phyloP scores from a whole-genome alignment of 2,113 vertebrate genomes.

The Climacteris rufus region DNA sequence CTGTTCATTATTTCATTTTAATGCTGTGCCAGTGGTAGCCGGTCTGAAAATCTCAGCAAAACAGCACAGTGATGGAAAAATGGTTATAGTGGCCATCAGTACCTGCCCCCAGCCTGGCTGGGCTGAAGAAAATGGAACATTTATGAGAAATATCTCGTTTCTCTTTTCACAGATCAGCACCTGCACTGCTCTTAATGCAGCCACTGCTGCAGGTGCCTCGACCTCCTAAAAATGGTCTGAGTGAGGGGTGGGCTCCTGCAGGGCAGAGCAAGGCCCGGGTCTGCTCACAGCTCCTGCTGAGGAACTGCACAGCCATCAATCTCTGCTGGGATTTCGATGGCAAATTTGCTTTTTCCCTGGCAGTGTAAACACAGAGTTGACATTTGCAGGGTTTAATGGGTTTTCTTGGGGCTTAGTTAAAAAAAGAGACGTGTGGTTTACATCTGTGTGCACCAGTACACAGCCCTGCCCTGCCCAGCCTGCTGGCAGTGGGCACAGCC shows the following conservation, averaged over 20 bases:
- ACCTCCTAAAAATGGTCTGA: not conserved
- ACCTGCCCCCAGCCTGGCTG: not conserved
- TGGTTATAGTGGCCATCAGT: not conserved
- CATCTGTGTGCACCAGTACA: not conserved
- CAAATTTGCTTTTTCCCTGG: conserved; percentile 38
- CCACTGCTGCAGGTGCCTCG: not conserved
- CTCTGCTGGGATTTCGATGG: not conserved
- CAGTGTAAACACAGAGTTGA: conserved; percentile 31
- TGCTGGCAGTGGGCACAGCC: not conserved
- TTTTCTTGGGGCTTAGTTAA: conserved; percentile 22
- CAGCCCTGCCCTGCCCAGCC: not conserved
- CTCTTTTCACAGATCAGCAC: not conserved
- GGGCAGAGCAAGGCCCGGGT: not conserved
- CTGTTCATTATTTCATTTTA: not conserved
- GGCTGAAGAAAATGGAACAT: not conserved
- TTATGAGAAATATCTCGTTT: not conserved
- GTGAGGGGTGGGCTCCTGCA: not conserved
- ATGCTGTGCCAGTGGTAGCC: not conserved
- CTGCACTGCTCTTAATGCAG: not conserved
- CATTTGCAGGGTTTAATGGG: conserved; percentile 47
- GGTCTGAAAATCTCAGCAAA: not conserved
- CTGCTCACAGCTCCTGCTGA: not conserved
- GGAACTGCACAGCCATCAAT: not conserved
- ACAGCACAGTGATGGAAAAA: not conserved
- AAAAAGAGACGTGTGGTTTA: not conserved